Percentiles rank a stretch among this genome's conserved stretches.
These are phyloP conservation scores for Agapornis canus DNA, from an alignment of 2,797 vertebrate species.

Conservation along the genomic window DNA sequence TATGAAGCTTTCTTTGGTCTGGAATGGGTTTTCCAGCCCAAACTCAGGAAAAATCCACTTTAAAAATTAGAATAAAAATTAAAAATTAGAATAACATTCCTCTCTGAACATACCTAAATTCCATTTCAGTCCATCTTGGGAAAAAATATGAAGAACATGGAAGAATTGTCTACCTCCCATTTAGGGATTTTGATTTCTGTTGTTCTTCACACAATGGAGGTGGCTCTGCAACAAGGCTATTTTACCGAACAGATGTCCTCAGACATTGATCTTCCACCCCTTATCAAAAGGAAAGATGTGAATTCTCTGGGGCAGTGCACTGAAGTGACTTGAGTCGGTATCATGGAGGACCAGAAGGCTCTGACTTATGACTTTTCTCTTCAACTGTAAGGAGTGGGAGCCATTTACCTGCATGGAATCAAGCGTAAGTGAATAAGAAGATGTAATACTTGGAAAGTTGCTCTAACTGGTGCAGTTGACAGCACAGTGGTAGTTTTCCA, in stretches of 20 bases:
- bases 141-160: not conserved
- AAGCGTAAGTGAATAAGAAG: not conserved
- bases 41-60: not conserved
- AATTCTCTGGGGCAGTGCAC: not conserved
- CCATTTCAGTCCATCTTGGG: not conserved
- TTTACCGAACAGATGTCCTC: not conserved
- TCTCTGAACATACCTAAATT: not conserved
- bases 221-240: not conserved
- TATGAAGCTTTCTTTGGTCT: not conserved
- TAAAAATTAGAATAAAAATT: not conserved
- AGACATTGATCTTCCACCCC: rapidly evolving
- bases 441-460: not conserved
- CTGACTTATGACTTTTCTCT: not conserved
- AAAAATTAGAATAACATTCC: rapidly evolving
- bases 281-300: not conserved
- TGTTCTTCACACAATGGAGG: not conserved
- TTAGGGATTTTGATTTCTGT: not conserved
- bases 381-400: not conserved
- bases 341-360: not conserved
- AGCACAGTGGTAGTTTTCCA: not conserved
- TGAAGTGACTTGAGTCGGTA: not conserved
- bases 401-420: not conserved
- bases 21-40: not conserved
- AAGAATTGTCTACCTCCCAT: not conserved
- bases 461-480: not conserved